Evolutionary conservation across 2,797 vertebrate species (phyloP).

Genomic region (Anabas testudineus): DNA sequence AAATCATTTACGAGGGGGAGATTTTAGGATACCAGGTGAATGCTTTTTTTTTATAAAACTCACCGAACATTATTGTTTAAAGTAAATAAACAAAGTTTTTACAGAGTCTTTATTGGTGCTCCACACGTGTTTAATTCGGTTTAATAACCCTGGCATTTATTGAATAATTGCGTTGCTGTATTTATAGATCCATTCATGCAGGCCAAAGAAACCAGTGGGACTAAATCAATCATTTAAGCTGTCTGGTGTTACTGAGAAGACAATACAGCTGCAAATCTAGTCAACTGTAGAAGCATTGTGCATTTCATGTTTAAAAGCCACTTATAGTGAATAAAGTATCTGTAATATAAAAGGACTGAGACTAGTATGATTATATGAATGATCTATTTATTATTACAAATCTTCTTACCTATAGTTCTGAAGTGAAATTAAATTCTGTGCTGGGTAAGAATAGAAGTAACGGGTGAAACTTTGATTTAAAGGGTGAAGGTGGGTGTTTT

Average conservation of each 20-base stretch:
- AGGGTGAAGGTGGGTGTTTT: background rate
- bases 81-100: background rate
- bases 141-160: conserved; percentile 60
- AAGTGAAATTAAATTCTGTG: conserved; percentile 3
- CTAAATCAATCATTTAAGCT: conserved; percentile 47
- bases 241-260: conserved; percentile 26
- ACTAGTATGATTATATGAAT: background rate
- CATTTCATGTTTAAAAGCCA: conserved; percentile 7
- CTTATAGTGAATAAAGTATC: background rate
- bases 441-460: conserved; percentile 1
- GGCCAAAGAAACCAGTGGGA: conserved; percentile 30
- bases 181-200: conserved; percentile 64
- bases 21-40: conserved; percentile 4
- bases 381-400: background rate
- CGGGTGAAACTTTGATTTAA: background rate
- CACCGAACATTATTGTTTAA: background rate
- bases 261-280: conserved; percentile 31
- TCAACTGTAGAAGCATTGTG: background rate
- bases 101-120: background rate
- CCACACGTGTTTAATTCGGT: conserved; percentile 45
- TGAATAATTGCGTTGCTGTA: conserved; percentile 61
- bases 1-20: background rate
- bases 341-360: too few relatives aligned
- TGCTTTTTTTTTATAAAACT: background rate
- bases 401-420: background rate